Conservation (phyloP, 2,888 invertebrate species). For the Drosophila hawaiiensis region DNA sequence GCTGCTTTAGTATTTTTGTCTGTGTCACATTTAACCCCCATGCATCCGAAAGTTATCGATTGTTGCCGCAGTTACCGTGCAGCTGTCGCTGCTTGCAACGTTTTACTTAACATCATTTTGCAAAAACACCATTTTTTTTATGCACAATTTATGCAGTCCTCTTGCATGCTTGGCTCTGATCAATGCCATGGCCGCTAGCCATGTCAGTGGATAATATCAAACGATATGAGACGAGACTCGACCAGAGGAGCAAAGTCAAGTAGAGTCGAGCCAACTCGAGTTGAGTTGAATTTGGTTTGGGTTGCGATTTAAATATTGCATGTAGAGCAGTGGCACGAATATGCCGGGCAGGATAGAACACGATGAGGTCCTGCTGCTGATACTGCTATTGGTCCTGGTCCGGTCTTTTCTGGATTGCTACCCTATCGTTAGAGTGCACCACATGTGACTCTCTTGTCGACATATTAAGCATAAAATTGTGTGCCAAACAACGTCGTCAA, state of each 20-base stretch:
- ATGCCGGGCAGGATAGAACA: slow-evolving; percentile 12
- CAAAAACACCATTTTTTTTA: slow-evolving; percentile 25
- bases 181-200: slow-evolving; percentile 78
- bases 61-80: slow-evolving; percentile 54
- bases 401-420: slow-evolving; percentile 1
- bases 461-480: slow-evolving; percentile 80
- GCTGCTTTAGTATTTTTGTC: not conserved
- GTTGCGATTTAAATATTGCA: slow-evolving; percentile 77
- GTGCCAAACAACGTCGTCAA: slow-evolving; percentile 73
- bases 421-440: slow-evolving; percentile 43
- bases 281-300: slow-evolving; percentile 27
- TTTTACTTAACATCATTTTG: slow-evolving; percentile 39
- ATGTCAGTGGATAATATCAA: slow-evolving; percentile 62
- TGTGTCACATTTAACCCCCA: slow-evolving; percentile 14
- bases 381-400: slow-evolving; percentile 16
- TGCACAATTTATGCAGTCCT: slow-evolving; percentile 49
- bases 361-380: slow-evolving; percentile 2
- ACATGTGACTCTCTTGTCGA: slow-evolving; percentile 65
- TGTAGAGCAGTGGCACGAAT: slow-evolving; percentile 47
- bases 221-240: slow-evolving; percentile 6
- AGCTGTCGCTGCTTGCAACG: slow-evolving; percentile 41
- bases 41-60: slow-evolving; percentile 44
- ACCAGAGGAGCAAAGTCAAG: not conserved
- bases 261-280: not conserved
- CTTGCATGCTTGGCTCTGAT: slow-evolving; percentile 48